Percentiles rank a stretch among this genome's conserved stretches.
Conservation (phyloP, 2,113 vertebrate genomes). For the Tetraodon nigroviridis region DNA sequence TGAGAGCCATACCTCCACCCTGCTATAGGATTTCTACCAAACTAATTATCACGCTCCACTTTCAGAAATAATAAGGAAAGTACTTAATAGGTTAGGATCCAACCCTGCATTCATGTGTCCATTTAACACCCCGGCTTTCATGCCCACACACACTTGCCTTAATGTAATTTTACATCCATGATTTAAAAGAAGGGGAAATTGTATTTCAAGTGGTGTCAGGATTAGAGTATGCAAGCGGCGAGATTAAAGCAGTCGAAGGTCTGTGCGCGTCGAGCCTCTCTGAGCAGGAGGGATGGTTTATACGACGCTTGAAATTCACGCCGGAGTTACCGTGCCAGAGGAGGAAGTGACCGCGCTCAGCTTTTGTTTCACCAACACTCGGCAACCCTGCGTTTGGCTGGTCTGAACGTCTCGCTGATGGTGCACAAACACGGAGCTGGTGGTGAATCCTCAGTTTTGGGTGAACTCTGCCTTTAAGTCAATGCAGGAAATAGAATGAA, state of each 20-base stretch:
- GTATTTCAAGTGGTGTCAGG: conserved; percentile 69
- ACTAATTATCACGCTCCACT: conserved; percentile 76
- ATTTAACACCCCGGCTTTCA: conserved; percentile 68
- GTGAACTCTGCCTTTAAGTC: conserved; percentile 23
- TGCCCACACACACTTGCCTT: conserved; percentile 62
- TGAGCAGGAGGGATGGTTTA: background rate
- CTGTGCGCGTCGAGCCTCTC: background rate
- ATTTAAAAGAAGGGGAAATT: conserved; percentile 66
- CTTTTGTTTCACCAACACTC: conserved; percentile 58
- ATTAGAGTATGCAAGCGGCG: conserved; percentile 65
- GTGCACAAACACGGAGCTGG: too few relatives aligned
- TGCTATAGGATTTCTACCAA: conserved; percentile 69
- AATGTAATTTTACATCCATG: conserved; percentile 68
- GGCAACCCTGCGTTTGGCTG: too few relatives aligned
- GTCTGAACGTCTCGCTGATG: too few relatives aligned
- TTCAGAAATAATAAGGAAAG: conserved; percentile 75
- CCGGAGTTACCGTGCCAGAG: conserved; percentile 25
- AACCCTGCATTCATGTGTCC: conserved; percentile 71
- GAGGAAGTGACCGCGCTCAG: conserved; percentile 62
- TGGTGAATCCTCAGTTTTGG: too few relatives aligned
- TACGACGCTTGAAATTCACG: background rate
- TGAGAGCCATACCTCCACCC: conserved; percentile 69
- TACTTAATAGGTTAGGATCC: conserved; percentile 74
- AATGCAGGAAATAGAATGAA: conserved; percentile 52
- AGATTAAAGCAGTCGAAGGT: conserved; percentile 63